Conservation (phyloP, 2,888 invertebrate species). For the Elmis aenea region DNA sequence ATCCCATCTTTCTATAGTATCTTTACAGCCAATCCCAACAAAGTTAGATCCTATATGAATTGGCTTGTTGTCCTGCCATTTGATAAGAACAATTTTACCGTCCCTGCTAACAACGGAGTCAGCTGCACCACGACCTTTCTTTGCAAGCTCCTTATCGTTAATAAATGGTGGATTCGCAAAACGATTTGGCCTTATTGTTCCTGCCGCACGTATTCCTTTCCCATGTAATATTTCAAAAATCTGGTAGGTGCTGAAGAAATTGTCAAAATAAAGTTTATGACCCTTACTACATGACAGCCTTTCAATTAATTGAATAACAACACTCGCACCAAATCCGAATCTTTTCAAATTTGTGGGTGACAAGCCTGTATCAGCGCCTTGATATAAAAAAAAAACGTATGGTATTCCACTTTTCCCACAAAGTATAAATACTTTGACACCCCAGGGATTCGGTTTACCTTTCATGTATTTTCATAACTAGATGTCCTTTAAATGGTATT, state of each 20-base stretch:
- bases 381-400: conserved; percentile 30
- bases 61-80: conserved; percentile 24
- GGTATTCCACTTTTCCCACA: conserved; percentile 27
- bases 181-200: conserved; percentile 15
- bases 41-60: conserved; percentile 21
- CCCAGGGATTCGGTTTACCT: conserved; percentile 21
- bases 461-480: conserved; percentile 11
- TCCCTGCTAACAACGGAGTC: conserved; percentile 22
- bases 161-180: conserved; percentile 13
- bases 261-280: conserved; percentile 18
- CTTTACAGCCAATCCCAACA: conserved; percentile 17
- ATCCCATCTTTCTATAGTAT: conserved; percentile 21
- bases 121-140: conserved; percentile 8
- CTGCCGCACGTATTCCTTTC: conserved; percentile 13
- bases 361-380: conserved; percentile 18
- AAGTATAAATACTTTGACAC: conserved; percentile 23
- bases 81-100: conserved; percentile 6
- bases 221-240: conserved; percentile 8
- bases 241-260: conserved; percentile 16
- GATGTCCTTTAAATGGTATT: conserved; percentile 6
- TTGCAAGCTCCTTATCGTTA: conserved; percentile 8
- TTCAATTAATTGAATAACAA: conserved; percentile 17
- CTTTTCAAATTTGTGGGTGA: conserved; percentile 3
- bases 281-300: conserved; percentile 8
- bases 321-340: conserved; percentile 11